Evolutionary conservation across 2,797 vertebrate species (phyloP).

Genomic region (Gouania willdenowi): DNA sequence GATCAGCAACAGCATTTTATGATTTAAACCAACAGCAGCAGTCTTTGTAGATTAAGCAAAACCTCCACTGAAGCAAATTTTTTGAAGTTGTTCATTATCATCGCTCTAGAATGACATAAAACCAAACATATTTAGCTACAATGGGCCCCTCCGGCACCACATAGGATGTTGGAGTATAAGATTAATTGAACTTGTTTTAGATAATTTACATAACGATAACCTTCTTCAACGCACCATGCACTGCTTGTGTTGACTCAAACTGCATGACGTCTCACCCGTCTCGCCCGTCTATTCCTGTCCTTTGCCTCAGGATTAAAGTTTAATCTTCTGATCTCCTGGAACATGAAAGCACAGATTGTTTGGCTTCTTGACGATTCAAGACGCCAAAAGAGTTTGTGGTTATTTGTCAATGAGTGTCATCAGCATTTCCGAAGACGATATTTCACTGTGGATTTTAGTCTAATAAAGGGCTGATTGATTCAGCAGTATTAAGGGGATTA

Average conservation of each 20-base stretch:
- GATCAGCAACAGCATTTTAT: too few relatives aligned
- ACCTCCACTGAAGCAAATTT: background rate
- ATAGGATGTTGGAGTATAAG: background rate
- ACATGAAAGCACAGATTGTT: slow-evolving; percentile 25
- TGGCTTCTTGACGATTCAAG: slow-evolving; percentile 10
- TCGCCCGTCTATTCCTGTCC: background rate
- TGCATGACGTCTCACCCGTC: background rate
- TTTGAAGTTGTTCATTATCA: slow-evolving; percentile 1
- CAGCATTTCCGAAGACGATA: slow-evolving; percentile 37
- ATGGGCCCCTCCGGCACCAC: slow-evolving; percentile 8
- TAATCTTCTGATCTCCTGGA: slow-evolving; percentile 32
- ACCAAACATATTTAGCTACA: slow-evolving; percentile 2
- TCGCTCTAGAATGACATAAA: background rate
- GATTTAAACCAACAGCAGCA: too few relatives aligned
- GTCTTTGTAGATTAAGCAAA: background rate
- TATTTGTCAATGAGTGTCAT: slow-evolving; percentile 51
- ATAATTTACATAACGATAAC: slow-evolving; percentile 5
- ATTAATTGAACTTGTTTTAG: background rate
- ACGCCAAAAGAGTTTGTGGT: slow-evolving; percentile 18
- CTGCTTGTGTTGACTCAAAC: background rate
- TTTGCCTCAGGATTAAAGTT: slow-evolving; percentile 15
- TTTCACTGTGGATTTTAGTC: slow-evolving; percentile 35
- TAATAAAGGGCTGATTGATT: slow-evolving; percentile 56
- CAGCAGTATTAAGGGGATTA: slow-evolving; percentile 54
- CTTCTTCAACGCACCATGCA: background rate